Evolutionary conservation across 2,888 invertebrate species (phyloP).

Genomic region (Elegia similella): DNA sequence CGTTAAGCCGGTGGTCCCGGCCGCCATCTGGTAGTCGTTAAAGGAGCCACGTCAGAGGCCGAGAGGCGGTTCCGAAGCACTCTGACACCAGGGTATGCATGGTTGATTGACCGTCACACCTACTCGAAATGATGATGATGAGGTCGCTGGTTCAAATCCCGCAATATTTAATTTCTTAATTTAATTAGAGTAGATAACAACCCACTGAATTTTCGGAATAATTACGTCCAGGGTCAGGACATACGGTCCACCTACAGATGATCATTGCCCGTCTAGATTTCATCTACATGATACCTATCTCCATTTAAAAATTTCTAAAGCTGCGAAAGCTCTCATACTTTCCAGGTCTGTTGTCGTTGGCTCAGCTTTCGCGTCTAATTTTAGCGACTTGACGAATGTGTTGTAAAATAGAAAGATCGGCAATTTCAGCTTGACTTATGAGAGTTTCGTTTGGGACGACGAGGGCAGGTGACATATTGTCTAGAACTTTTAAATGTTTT

Average conservation of each 20-base stretch:
- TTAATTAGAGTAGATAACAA: too few species aligned
- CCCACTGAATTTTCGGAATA: too few species aligned
- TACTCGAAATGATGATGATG: too few species aligned
- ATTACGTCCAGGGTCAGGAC: too few species aligned
- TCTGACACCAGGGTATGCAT: too few species aligned
- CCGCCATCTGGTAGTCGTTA: too few species aligned
- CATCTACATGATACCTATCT: neutral
- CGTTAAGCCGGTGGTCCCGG: too few species aligned
- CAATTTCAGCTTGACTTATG: neutral
- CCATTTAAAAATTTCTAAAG: neutral
- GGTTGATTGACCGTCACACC: too few species aligned
- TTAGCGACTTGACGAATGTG: neutral
- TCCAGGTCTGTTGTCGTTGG: neutral
- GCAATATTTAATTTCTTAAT: too few species aligned
- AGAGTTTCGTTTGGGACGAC: neutral
- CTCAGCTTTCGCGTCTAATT: neutral
- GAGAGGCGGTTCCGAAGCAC: too few species aligned
- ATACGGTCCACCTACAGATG: neutral
- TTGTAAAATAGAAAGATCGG: slow-evolving; percentile 1
- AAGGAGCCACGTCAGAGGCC: too few species aligned
- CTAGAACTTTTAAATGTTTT: neutral
- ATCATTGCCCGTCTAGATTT: neutral
- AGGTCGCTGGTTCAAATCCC: too few species aligned
- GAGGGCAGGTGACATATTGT: neutral
- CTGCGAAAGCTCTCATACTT: neutral